Evolutionary conservation across 2,888 invertebrate species (phyloP).

Genomic region (Caradrina clavipalpis): DNA sequence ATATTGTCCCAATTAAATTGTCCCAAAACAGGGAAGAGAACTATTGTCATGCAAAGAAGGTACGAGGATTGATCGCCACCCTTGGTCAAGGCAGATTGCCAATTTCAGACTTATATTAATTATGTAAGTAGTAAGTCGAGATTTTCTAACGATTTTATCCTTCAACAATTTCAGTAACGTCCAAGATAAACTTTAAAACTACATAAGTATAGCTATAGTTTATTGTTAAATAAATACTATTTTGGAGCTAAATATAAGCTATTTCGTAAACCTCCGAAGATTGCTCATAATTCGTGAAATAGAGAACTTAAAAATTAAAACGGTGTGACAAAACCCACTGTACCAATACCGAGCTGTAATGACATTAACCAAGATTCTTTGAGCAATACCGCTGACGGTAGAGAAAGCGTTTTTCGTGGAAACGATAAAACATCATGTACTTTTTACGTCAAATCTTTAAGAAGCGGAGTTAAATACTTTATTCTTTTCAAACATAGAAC

Average conservation of each 20-base stretch:
- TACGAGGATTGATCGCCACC: too few relatives aligned
- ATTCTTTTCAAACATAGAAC: conserved; percentile 8
- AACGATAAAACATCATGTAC: conserved; percentile 74
- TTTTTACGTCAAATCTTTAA: conserved; percentile 44
- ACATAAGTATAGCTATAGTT: background rate
- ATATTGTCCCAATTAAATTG: too few relatives aligned
- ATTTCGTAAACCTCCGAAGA: conserved; percentile 31
- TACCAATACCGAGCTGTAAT: conserved; percentile 67
- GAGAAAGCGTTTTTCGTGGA: conserved; percentile 87
- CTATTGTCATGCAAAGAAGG: too few relatives aligned
- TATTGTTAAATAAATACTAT: conserved; percentile 27
- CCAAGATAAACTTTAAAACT: too few relatives aligned
- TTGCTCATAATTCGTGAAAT: conserved; percentile 34
- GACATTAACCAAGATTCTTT: conserved; percentile 74
- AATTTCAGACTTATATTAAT: too few relatives aligned
- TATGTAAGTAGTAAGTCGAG: too few relatives aligned
- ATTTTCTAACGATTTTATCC: too few relatives aligned
- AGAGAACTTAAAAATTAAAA: conserved; percentile 60
- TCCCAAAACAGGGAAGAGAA: too few relatives aligned
- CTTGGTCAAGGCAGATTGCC: too few relatives aligned
- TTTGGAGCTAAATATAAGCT: background rate
- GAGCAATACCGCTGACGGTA: conserved; percentile 74
- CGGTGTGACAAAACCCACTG: conserved; percentile 67
- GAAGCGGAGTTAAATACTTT: conserved; percentile 32
- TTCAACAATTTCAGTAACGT: too few relatives aligned